These are phyloP conservation scores for Halocynthia aurantium DNA, from an alignment of 23 tunicate species.

Conservation along the genomic window DNA sequence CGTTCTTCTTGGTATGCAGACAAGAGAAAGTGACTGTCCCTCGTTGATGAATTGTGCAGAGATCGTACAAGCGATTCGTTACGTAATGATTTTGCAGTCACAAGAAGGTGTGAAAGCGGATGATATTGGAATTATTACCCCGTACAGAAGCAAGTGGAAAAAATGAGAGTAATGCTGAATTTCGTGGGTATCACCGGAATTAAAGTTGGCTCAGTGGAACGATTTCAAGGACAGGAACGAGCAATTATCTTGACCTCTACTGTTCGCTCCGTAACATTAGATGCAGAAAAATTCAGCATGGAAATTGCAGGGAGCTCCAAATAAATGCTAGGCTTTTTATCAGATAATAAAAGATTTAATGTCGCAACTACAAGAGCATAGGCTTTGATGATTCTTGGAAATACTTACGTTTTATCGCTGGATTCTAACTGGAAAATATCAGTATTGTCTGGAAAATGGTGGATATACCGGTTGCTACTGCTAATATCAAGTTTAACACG, in stretches of 20 bases:
- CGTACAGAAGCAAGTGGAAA: conserved; percentile 84
- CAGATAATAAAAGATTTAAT: conserved; percentile 63
- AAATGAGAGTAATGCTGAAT: conserved; percentile 63
- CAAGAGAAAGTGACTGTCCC: conserved; percentile 42
- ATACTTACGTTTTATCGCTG: conserved; percentile 55
- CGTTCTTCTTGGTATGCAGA: conserved; percentile 51
- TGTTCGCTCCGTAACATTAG: conserved; percentile 36
- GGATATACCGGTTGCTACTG: conserved; percentile 45
- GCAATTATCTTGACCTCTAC: conserved; percentile 61
- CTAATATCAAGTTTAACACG: not conserved
- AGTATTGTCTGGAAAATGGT: conserved; percentile 30
- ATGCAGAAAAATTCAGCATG: not conserved
- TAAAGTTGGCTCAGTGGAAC: conserved; percentile 92
- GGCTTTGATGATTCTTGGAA: conserved; percentile 69
- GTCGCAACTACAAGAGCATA: conserved; percentile 79
- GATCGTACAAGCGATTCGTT: conserved; percentile 49
- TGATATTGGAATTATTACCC: conserved; percentile 71
- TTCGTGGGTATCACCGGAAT: conserved; percentile 33
- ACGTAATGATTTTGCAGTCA: conserved; percentile 39
- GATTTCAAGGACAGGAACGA: conserved; percentile 85
- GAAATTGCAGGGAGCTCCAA: not conserved
- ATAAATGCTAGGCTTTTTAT: conserved; percentile 54
- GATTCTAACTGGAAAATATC: conserved; percentile 52
- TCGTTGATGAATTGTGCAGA: conserved; percentile 76
- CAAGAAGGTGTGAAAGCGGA: not conserved